Evolutionary conservation across 2,888 invertebrate species (phyloP).

Genomic region (Caradrina clavipalpis): DNA sequence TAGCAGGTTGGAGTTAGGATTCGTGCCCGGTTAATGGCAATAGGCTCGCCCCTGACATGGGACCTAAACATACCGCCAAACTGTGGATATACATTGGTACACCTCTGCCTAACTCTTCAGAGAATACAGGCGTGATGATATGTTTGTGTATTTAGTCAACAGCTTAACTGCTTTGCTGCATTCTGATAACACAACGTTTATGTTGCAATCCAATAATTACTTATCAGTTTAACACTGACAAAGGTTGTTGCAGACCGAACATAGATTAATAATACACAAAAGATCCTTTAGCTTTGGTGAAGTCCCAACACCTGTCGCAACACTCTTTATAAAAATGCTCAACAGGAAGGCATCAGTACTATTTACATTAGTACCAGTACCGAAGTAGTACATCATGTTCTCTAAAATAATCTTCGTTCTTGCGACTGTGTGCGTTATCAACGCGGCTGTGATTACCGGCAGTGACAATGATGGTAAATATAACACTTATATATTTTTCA

Average conservation of each 20-base stretch:
- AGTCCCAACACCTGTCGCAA: conserved; percentile 51
- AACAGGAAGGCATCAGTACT: neutral
- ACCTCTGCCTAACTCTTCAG: no score
- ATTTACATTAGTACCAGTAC: conserved; percentile 9
- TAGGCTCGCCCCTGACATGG: no score
- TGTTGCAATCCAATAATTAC: conserved; percentile 25
- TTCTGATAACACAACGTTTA: neutral
- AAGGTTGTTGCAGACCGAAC: neutral
- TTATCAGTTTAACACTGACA: conserved; percentile 26
- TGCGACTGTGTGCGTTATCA: conserved; percentile 34
- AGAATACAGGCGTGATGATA: no score
- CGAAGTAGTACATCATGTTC: conserved; percentile 41
- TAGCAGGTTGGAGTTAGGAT: no score
- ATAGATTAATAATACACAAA: conserved; percentile 24
- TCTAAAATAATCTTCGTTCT: conserved; percentile 38
- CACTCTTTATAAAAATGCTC: conserved; percentile 41
- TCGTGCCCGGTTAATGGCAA: no score
- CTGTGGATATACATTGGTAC: no score
- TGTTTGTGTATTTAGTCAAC: no score
- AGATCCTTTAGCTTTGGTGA: conserved; percentile 21
- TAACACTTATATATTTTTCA: neutral
- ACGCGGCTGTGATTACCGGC: conserved; percentile 48
- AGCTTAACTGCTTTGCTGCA: no score
- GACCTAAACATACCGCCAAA: no score
- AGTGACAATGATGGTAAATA: conserved; percentile 51